These are phyloP conservation scores for Oophaga pumilio DNA, from an alignment of 2,113 vertebrate species.

Conservation along the genomic window DNA sequence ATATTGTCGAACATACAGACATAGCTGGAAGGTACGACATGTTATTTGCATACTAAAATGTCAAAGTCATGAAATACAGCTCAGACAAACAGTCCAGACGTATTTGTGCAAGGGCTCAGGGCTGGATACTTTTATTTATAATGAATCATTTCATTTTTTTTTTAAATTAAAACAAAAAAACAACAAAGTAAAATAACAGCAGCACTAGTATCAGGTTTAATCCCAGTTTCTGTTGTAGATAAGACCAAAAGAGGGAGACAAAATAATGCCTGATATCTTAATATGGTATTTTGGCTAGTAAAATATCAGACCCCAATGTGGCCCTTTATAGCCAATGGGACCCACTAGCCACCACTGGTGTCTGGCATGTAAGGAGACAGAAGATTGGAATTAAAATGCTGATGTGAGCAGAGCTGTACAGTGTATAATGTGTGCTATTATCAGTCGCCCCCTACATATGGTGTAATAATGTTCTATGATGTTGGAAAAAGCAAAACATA, in stretches of 20 bases:
- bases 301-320: too few species aligned
- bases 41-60: conserved; percentile 15
- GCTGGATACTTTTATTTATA: background rate
- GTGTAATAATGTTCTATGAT: background rate
- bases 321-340: too few species aligned
- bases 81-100: background rate
- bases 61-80: background rate
- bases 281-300: too few species aligned
- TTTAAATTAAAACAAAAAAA: background rate
- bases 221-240: too few species aligned
- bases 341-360: too few species aligned
- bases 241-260: too few species aligned
- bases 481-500: background rate
- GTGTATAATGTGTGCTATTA: background rate
- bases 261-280: too few species aligned
- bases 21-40: conserved; percentile 23
- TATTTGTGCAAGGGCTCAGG: background rate
- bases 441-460: background rate
- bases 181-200: too few species aligned
- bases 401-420: background rate
- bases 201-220: too few species aligned
- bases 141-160: background rate
- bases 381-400: too few species aligned
- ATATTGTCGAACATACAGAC: conserved; percentile 13
- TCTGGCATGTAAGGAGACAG: too few species aligned